Evolutionary conservation across 2,888 invertebrate genomes (phyloP).

Genomic region (Platycnemis pennipes): DNA sequence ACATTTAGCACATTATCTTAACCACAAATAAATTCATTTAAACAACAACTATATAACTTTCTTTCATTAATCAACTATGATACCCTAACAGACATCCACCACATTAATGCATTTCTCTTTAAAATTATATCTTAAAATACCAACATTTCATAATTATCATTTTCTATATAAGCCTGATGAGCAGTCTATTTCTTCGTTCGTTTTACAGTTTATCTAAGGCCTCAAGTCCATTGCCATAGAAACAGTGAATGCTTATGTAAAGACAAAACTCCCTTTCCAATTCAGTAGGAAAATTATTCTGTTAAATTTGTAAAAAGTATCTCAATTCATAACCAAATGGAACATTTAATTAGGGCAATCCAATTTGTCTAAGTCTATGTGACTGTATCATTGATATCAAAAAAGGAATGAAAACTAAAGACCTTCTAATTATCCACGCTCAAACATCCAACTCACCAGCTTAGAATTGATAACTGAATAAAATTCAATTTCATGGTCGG

Average conservation of each 20-base stretch:
- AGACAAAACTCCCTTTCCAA: slow-evolving; percentile 5
- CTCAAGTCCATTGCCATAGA: slow-evolving; percentile 66
- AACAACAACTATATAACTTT: slow-evolving; percentile 49
- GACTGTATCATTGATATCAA: too few relatives aligned
- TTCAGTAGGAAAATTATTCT: not conserved
- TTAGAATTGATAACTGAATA: not conserved
- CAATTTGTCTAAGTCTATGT: too few relatives aligned
- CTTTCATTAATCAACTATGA: slow-evolving; percentile 46
- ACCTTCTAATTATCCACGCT: not conserved
- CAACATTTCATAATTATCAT: slow-evolving; percentile 54
- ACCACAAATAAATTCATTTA: slow-evolving; percentile 21
- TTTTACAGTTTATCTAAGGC: slow-evolving; percentile 67
- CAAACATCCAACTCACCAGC: not conserved
- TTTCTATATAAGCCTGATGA: slow-evolving; percentile 63
- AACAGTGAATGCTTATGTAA: slow-evolving; percentile 14
- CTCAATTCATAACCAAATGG: not conserved
- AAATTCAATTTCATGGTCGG: not conserved
- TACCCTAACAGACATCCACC: slow-evolving; percentile 51
- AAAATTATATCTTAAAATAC: slow-evolving; percentile 67
- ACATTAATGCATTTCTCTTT: slow-evolving; percentile 51
- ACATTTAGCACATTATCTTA: slow-evolving; percentile 38
- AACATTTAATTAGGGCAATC: not conserved
- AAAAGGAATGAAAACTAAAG: not conserved
- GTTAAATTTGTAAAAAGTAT: not conserved
- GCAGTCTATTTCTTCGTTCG: slow-evolving; percentile 53